phyloP scores from a whole-genome alignment of 2,888 invertebrate genomes.

The Lasioglossum villosulum region DNA sequence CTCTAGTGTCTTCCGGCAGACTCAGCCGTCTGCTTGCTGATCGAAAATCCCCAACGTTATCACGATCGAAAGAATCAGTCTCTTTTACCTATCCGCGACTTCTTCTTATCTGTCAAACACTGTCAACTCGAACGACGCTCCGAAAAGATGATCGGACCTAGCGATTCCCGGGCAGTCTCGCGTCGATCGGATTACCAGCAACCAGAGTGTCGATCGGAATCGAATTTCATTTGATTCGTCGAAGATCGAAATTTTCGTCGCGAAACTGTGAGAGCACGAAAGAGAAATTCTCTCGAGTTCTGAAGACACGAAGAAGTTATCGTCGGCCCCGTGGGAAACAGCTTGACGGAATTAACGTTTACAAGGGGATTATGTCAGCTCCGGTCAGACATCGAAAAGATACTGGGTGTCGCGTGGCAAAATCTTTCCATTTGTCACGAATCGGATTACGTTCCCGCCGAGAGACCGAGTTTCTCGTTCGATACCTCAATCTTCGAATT shows the following conservation, averaged over 20 bases:
- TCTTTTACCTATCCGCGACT: not conserved
- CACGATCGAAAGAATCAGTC: not conserved
- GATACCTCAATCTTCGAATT: not conserved
- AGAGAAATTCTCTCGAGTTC: not conserved
- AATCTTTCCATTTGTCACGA: conserved; percentile 42
- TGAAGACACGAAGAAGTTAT: not conserved
- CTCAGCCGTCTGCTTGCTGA: not conserved
- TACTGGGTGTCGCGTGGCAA: not conserved
- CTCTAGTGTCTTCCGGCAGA: not conserved
- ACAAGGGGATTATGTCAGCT: conserved; percentile 18
- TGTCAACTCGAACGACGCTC: not conserved
- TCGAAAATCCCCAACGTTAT: conserved; percentile 16
- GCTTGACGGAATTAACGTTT: conserved; percentile 37
- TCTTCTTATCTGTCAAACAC: not conserved
- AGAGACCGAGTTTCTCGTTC: not conserved
- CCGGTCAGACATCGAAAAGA: conserved; percentile 11
- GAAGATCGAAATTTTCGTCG: not conserved
- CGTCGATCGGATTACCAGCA: not conserved
- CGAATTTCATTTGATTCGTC: not conserved
- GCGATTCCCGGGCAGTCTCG: not conserved
- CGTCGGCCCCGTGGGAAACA: not conserved
- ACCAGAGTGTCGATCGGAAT: not conserved
- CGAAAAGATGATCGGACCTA: not conserved
- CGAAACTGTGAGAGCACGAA: not conserved
- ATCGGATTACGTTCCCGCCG: conserved; percentile 18